Percentiles rank a stretch among this genome's conserved stretches.
These are phyloP conservation scores for Laticauda colubrina DNA, from an alignment of 2,113 vertebrate species.

Conservation along the genomic window DNA sequence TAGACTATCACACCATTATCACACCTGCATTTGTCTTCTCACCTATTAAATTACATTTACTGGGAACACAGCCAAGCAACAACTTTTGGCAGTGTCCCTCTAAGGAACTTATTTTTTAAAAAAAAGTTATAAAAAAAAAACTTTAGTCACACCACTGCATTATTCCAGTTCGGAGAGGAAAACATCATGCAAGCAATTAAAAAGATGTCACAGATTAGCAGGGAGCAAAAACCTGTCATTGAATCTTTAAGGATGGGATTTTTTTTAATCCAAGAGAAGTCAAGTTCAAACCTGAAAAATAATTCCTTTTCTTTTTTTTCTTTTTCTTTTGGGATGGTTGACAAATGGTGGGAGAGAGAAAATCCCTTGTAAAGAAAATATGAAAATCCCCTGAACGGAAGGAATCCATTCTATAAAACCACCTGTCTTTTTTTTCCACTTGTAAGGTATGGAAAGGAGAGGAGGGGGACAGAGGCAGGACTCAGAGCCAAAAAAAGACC, in stretches of 20 bases:
- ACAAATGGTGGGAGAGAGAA: conserved; percentile 42
- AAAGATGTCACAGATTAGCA: conserved; percentile 42
- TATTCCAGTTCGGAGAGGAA: conserved; percentile 32
- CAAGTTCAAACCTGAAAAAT: conserved; percentile 2
- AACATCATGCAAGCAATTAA: conserved; percentile 44
- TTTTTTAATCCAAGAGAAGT: conserved; percentile 34
- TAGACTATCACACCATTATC: conserved; percentile 55
- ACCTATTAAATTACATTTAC: conserved; percentile 67
- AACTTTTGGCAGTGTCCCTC: conserved; percentile 50
- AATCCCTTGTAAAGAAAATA: conserved; percentile 22
- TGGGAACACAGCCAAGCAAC: conserved; percentile 57
- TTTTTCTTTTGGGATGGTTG: background rate
- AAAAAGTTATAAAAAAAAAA: background rate
- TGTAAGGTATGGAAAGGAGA: too few species aligned
- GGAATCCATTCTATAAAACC: background rate
- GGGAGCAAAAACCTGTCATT: conserved; percentile 34
- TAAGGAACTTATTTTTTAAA: conserved; percentile 38
- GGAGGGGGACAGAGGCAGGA: background rate
- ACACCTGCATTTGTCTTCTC: conserved; percentile 55
- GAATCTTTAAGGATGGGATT: conserved; percentile 34
- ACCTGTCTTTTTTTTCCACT: background rate
- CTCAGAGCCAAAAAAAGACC: background rate
- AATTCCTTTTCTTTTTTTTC: background rate
- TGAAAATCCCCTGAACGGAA: background rate
- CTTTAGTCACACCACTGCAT: conserved; percentile 29